Evolutionary conservation across 37 sponge, comb jelly and placozoan species (phyloP).

Genomic region (Axinella damicornis): DNA sequence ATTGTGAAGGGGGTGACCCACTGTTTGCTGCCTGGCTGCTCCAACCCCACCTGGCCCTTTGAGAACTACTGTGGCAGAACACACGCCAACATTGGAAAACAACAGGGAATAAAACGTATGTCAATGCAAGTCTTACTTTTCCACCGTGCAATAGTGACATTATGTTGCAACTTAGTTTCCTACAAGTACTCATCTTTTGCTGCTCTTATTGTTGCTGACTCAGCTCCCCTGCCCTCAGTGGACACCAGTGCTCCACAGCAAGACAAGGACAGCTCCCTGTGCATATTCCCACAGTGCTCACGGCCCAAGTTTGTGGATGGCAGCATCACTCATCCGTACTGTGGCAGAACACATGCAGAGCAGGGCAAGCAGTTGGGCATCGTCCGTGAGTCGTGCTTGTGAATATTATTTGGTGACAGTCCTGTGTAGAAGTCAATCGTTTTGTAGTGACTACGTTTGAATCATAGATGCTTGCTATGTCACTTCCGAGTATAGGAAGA

Average conservation of each 20-base stretch:
- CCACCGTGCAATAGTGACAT: neutral
- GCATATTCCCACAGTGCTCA: conserved; percentile 71
- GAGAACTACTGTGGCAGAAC: conserved; percentile 88
- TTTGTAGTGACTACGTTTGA: too few species aligned
- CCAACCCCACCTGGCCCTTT: conserved; percentile 80
- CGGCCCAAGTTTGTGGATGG: conserved; percentile 23
- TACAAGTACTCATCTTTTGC: neutral
- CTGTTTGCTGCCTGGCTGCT: conserved; percentile 84
- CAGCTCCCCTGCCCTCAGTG: neutral
- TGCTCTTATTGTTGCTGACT: too few species aligned
- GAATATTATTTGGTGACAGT: too few species aligned
- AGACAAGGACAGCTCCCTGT: conserved; percentile 47
- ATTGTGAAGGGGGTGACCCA: conserved; percentile 86
- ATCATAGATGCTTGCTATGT: too few species aligned
- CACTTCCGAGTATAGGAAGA: too few species aligned
- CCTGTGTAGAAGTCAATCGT: too few species aligned
- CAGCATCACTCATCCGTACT: conserved; percentile 58
- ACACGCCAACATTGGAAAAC: conserved; percentile 73
- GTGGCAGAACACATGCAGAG: conserved; percentile 75
- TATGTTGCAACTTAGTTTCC: neutral
- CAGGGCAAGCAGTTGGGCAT: conserved; percentile 56
- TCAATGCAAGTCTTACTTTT: neutral
- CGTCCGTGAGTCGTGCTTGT: conserved; percentile 32
- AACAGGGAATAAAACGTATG: conserved; percentile 65
- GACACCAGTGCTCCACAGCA: neutral